Evolutionary conservation across 92 coral and sea anemone genomes (phyloP).

Genomic region (Zoanthus sociatus): DNA sequence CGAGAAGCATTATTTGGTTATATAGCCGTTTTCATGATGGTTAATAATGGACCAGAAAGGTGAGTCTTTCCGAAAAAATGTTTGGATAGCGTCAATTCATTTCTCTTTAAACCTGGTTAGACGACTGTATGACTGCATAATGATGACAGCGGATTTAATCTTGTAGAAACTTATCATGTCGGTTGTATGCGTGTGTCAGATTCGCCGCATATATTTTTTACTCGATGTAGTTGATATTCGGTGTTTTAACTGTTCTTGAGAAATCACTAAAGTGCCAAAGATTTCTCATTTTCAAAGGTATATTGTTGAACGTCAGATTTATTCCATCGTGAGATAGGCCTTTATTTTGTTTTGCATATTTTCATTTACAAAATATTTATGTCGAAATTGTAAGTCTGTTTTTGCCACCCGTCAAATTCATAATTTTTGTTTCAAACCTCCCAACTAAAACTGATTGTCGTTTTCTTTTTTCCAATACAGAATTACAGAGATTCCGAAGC

Average conservation of each 20-base stretch:
- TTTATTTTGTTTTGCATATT: conserved; percentile 20
- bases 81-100: background rate
- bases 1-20: conserved; percentile 1
- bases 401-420: conserved; percentile 33
- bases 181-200: background rate
- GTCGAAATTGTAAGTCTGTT: conserved; percentile 15
- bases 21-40: conserved; percentile 34
- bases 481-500: conserved; percentile 92
- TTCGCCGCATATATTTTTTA: background rate
- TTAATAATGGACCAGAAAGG: conserved; percentile 30
- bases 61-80: background rate
- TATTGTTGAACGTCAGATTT: conserved; percentile 3
- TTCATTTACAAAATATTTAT: conserved; percentile 30
- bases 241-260: background rate
- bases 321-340: background rate
- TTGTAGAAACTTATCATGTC: background rate
- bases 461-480: conserved; percentile 53
- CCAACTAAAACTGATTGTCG: background rate
- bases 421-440: background rate
- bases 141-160: conserved; percentile 10
- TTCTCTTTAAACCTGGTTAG: conserved; percentile 6
- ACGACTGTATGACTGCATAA: conserved; percentile 27
- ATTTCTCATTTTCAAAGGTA: conserved; percentile 15
- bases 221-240: background rate
- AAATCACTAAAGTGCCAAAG: conserved; percentile 9